Evolutionary conservation across 2,113 vertebrate species (phyloP), one percentile per base, ranked within the genome.

Genomic region (Sylvia atricapilla): DNA sequence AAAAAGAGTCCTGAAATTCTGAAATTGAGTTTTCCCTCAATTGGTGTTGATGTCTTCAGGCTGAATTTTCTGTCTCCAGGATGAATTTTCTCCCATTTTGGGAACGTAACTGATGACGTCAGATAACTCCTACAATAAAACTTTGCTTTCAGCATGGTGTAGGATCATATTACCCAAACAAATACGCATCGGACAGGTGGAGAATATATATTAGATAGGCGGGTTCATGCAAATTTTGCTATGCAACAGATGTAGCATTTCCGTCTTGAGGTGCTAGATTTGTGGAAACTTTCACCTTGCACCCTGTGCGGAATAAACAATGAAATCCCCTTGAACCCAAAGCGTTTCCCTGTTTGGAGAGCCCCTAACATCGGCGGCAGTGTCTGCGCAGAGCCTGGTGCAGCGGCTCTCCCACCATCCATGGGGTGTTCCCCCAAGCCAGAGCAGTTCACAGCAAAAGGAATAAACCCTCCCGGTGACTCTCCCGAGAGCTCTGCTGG

Each of bases 361-460:
- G 43, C 56, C 11, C n/a, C 17, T 21, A 2, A 21, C 41, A 18
- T 11, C 1, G 6, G 30, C n/a, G 6, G 5, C 56, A 6, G 2
- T 1, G 10, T 2, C 13, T 7, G n/a, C 1, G 0, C 44, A 6
- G 58, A 72, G 49, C 56, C 56, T 16, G 33, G 21, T 6, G 58
- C 58, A 2, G 30, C 2, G 58, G 2, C 27, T 3, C 43, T 46
- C 37, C 0, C 18, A 0, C 11, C 1, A 1, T 1, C 58, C 31
- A 0, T 15, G 52, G 39, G 39, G 14, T 53, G 43, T n/a, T 47
- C 9, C 19, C 63, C 44, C 23, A 35, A 30, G 23, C 56, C 2
- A 0, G 11, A n/a, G 30, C 22, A 6, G 10, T 0, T 31, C 2
- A 0, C 2, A 7, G 18, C 44, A 63, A 10, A 41, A n/a, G 4